phyloP scores from a whole-genome alignment of 1,140 invertebrate species.

The Saccostrea glomerata region DNA sequence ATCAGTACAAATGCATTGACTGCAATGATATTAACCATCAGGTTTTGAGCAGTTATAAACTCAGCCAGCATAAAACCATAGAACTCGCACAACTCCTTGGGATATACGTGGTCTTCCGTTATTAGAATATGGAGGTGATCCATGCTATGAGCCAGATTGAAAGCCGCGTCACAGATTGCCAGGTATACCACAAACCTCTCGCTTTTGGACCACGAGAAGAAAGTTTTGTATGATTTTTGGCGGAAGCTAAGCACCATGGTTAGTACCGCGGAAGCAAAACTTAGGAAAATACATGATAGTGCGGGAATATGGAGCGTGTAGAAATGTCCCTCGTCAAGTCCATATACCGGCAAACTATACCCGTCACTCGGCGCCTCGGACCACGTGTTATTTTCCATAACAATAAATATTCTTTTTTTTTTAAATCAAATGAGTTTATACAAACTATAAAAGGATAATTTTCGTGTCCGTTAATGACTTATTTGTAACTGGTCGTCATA shows the following conservation, averaged over 20 bases:
- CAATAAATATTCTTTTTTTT: not conserved
- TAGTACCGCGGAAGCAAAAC: constrained; percentile 38
- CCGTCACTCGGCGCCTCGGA: not conserved
- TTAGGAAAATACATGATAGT: constrained; percentile 48
- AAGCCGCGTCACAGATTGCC: constrained; percentile 51
- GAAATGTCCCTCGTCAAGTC: constrained; percentile 51
- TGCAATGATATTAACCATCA: constrained; percentile 62
- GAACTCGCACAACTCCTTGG: constrained; percentile 54
- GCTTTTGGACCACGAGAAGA: constrained; percentile 54
- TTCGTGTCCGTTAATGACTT: not conserved
- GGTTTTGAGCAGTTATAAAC: constrained; percentile 59
- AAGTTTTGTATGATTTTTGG: constrained; percentile 41
- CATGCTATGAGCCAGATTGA: constrained; percentile 48
- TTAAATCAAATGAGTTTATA: not conserved
- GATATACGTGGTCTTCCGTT: constrained; percentile 53
- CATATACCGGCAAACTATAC: constrained; percentile 51
- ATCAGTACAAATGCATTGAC: constrained; percentile 62
- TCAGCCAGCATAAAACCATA: constrained; percentile 61
- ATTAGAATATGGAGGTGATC: constrained; percentile 53
- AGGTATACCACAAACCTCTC: constrained; percentile 58
- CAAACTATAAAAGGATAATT: not conserved
- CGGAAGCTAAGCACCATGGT: constrained; percentile 44
- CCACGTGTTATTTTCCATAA: not conserved
- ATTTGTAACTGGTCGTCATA: not conserved
- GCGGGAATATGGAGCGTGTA: constrained; percentile 54